Percentiles rank a stretch among this genome's conserved stretches.
These are phyloP conservation scores for Arrhopalites spinosus DNA, from an alignment of 2,888 invertebrate genomes.

Conservation along the genomic window DNA sequence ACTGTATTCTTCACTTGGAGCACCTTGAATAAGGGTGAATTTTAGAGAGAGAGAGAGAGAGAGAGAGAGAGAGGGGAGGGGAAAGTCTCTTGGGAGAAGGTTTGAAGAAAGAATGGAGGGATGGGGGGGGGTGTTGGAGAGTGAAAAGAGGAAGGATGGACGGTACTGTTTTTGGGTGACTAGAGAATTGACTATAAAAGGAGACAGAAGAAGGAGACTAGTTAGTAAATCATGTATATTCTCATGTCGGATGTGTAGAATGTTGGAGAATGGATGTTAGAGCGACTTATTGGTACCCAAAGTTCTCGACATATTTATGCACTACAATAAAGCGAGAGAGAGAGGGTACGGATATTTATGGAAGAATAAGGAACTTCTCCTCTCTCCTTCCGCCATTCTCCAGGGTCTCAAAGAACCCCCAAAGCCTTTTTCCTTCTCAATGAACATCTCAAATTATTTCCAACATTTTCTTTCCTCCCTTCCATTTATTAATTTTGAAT, in stretches of 20 bases:
- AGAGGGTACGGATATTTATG: constrained; percentile 50
- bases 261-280: constrained; percentile 41
- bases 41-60: background rate
- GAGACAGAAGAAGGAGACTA: constrained; percentile 17
- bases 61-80: background rate
- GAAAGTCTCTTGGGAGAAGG: constrained; percentile 9
- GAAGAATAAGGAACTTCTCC: constrained; percentile 47
- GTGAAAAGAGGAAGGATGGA: too few relatives aligned
- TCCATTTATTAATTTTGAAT: background rate
- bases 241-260: constrained; percentile 47
- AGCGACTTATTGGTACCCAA: background rate
- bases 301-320: constrained; percentile 43
- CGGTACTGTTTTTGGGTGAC: too few relatives aligned
- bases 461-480: background rate
- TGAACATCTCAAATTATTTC: background rate
- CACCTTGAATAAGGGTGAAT: constrained; percentile 15
- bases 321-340: constrained; percentile 40
- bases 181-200: too few relatives aligned
- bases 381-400: background rate
- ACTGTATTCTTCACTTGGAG: too few relatives aligned
- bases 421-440: background rate
- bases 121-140: too few relatives aligned
- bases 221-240: constrained; percentile 50
- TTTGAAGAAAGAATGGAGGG: constrained; percentile 21
- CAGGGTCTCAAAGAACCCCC: background rate